These are phyloP conservation scores for Cranoglanis bouderius DNA, from an alignment of 2,113 vertebrate genomes.

Conservation along the genomic window DNA sequence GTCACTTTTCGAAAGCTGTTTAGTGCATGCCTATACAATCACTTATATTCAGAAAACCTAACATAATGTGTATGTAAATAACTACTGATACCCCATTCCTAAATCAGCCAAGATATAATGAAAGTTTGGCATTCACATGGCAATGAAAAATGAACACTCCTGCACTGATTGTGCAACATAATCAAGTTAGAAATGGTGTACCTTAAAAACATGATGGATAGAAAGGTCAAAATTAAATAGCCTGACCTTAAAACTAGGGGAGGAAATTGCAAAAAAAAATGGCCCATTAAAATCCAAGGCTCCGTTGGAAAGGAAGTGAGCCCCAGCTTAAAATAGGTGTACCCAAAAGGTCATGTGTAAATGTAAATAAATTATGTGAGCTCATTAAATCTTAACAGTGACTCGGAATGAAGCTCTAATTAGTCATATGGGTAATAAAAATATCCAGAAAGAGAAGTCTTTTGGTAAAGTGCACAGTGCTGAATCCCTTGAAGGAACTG, in stretches of 20 bases:
- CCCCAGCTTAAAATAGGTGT: slow-evolving; percentile 22
- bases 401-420: slow-evolving; percentile 35
- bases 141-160: background rate
- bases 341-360: slow-evolving; percentile 48
- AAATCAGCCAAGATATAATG: background rate
- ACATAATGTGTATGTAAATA: background rate
- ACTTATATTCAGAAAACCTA: background rate
- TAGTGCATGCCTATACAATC: background rate
- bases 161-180: background rate
- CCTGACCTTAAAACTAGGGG: slow-evolving; percentile 3
- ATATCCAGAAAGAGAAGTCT: background rate
- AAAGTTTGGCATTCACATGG: background rate
- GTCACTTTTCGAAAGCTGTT: background rate
- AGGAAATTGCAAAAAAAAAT: background rate
- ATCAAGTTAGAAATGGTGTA: background rate
- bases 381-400: slow-evolving; percentile 46
- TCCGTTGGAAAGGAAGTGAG: slow-evolving; percentile 1
- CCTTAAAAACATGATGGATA: background rate
- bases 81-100: background rate
- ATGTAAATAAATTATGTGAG: slow-evolving; percentile 49
- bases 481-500: background rate
- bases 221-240: slow-evolving; percentile 28
- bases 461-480: background rate
- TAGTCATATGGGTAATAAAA: slow-evolving; percentile 35
- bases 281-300: slow-evolving; percentile 9